Base-by-base conservation (phyloP, 2,888 invertebrate species). In the Himalopsyche japonica region DNA sequence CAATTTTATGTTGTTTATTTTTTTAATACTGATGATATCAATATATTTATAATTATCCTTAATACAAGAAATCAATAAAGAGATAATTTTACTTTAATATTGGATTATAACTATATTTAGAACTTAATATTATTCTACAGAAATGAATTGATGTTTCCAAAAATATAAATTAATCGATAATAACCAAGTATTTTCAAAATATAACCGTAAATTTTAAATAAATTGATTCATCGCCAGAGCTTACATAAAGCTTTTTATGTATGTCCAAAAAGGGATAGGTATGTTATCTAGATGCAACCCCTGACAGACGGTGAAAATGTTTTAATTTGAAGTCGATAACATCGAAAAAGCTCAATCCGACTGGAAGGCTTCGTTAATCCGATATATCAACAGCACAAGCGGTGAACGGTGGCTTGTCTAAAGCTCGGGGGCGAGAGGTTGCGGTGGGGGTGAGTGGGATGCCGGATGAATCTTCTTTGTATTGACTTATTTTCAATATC, bases 301-400 rank as follows among this genome's bases (percentile, higher is more conserved):
- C 57, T 32, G 27, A 80, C 80, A 80, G 57, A 80, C 64, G 27
- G 32, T 57, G 64, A 64, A 82, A 79, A 82, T 82, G 78, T 82
- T 82, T 82, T 79, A 79, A 82, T 79, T 82, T 79, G 70, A 64
- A 43, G 37, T 32, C 64, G 82, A 82, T 82, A 82, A 79, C 77
- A 82, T 82, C 82, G 82, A 47, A 30, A 82, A 82, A 30, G 76
- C 48, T 43, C 24, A 78, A 24, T 34, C 78, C 77, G n/a, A 78
- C 30, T 77, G 79, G 49, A 79, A 64, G 76, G 78, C 27, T 82
- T 82, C 76, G 77, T 82, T 82, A 76, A 82, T 79, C 82, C 78
- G 82, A 82, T 79, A 78, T 82, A 79, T 82, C 82, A 82, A 82
- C 82, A 81, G 15, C 27, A 76, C 27, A 76, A 47, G 76, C 47